Percentiles rank a stretch among this genome's conserved stretches.
These are phyloP conservation scores for Cynopterus sphinx DNA, from an alignment of 2,797 vertebrate genomes.

Conservation along the genomic window DNA sequence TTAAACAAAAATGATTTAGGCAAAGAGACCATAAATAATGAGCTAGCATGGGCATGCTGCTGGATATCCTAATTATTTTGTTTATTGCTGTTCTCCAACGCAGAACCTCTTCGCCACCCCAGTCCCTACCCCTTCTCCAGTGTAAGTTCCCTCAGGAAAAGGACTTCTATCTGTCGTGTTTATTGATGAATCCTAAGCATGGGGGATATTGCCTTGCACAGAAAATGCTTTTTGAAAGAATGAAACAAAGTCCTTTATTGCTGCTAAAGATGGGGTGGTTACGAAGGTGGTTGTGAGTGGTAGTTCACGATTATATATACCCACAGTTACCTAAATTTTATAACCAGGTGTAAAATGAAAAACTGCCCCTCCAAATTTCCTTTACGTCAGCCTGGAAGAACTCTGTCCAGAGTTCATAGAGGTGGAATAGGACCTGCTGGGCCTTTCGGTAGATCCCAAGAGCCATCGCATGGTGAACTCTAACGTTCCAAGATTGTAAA, in stretches of 20 bases:
- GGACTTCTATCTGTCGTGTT: neutral
- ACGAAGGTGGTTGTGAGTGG: neutral
- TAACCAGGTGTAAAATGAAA: constrained; percentile 10
- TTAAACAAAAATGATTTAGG: neutral
- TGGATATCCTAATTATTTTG: neutral
- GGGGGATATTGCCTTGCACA: neutral
- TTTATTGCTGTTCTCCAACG: neutral
- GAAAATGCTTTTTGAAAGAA: neutral
- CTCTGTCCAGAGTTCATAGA: neutral
- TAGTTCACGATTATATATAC: neutral
- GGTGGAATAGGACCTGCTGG: neutral
- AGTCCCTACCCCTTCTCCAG: neutral
- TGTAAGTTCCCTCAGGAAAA: neutral
- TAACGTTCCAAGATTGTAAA: neutral
- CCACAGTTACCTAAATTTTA: neutral
- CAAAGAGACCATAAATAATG: neutral
- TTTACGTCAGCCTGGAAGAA: neutral
- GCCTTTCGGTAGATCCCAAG: neutral
- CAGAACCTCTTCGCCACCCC: neutral
- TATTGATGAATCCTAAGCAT: neutral
- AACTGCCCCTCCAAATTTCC: neutral
- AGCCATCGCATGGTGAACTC: neutral
- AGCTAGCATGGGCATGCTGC: neutral
- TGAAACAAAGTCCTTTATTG: neutral
- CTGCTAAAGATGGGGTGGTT: neutral